Evolutionary conservation across 1,140 invertebrate genomes (phyloP).

Genomic region (Drosophila mojavensis): DNA sequence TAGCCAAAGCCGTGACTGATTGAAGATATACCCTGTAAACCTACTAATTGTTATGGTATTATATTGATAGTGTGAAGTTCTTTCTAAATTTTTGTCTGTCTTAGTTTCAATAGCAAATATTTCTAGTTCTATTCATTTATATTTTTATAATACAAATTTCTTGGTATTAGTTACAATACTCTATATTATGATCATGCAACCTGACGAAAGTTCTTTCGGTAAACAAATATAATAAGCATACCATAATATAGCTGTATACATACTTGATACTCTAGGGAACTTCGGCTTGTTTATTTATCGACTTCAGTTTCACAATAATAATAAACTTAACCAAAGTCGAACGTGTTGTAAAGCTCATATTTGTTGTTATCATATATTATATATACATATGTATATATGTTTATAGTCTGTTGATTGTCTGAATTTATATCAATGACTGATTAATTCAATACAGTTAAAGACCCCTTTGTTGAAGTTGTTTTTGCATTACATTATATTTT

Average conservation of each 20-base stretch:
- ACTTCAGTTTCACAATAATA: neutral
- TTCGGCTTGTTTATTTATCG: neutral
- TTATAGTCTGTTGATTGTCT: neutral
- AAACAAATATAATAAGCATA: neutral
- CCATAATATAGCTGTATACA: neutral
- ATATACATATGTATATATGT: neutral
- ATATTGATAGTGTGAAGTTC: too few relatives aligned
- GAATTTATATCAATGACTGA: neutral
- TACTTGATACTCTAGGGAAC: too few relatives aligned
- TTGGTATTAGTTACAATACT: too few relatives aligned
- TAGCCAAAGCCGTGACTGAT: neutral
- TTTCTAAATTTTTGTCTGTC: too few relatives aligned
- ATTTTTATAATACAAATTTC: too few relatives aligned
- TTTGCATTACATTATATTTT: slow-evolving; percentile 9
- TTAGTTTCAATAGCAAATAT: too few relatives aligned
- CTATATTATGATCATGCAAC: neutral
- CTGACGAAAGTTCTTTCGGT: neutral
- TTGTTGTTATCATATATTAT: neutral
- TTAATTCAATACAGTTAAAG: slow-evolving; percentile 9
- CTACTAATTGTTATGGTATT: too few relatives aligned
- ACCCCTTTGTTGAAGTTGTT: neutral
- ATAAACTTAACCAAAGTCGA: neutral
- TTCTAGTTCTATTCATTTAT: too few relatives aligned
- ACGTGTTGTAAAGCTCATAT: neutral
- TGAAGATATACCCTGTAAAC: neutral